Evolutionary conservation across 1,140 invertebrate genomes (phyloP).

Genomic region (Caerostris extrusa): DNA sequence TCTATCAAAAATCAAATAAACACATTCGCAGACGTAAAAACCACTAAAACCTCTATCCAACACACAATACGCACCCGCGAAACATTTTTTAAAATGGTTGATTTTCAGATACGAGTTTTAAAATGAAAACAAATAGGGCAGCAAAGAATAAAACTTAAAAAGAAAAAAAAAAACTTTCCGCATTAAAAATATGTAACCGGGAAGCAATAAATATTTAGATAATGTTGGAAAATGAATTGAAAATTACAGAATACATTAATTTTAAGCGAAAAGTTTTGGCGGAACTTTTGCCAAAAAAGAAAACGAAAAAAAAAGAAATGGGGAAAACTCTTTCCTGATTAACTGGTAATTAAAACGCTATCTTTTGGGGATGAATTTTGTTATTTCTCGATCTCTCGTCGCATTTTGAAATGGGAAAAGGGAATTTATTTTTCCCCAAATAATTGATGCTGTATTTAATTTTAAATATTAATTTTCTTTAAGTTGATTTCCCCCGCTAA

Average conservation of each 20-base stretch:
- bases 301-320: not conserved
- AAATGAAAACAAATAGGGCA: not conserved
- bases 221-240: constrained; percentile 1
- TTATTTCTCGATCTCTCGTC: not conserved
- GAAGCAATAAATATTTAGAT: constrained; percentile 2
- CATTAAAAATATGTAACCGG: not conserved
- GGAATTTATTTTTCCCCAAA: not conserved
- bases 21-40: not conserved
- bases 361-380: not conserved
- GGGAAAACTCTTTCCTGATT: constrained; percentile 17
- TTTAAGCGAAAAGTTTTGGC: constrained; percentile 17
- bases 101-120: not conserved
- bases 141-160: not conserved
- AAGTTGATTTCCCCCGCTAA: not conserved
- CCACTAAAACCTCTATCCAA: not conserved
- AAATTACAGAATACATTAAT: not conserved
- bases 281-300: not conserved
- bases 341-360: constrained; percentile 5
- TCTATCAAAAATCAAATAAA: too few species aligned
- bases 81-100: constrained; percentile 9
- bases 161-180: not conserved
- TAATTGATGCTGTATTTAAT: not conserved
- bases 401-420: not conserved
- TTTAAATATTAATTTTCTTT: not conserved
- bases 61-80: not conserved